Percentiles rank a stretch among this genome's conserved stretches.
Conservation (phyloP, 2,888 invertebrate genomes). For the Glaucopsyche alexis region DNA sequence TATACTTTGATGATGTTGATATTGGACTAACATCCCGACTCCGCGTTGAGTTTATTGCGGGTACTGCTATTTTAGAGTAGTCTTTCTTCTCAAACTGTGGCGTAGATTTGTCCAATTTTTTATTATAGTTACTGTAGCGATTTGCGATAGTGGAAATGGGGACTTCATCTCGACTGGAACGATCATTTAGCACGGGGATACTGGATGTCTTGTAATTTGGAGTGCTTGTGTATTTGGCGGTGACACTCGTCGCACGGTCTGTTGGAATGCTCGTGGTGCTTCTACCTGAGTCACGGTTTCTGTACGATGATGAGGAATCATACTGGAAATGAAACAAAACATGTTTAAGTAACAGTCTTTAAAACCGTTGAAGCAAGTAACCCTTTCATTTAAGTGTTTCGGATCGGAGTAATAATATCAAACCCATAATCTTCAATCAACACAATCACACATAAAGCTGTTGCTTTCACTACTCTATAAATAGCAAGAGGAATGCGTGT, state of each 20-base stretch:
- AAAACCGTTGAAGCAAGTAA: background rate
- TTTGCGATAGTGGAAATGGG: constrained; percentile 67
- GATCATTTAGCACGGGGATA: constrained; percentile 66
- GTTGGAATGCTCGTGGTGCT: constrained; percentile 48
- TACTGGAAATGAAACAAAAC: constrained; percentile 59
- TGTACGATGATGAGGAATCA: constrained; percentile 64
- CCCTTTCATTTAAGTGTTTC: constrained; percentile 23
- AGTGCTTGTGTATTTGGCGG: constrained; percentile 68
- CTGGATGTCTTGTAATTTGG: constrained; percentile 73
- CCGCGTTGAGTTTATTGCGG: constrained; percentile 55
- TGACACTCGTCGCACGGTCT: constrained; percentile 68
- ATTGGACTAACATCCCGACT: constrained; percentile 81
- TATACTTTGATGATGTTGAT: constrained; percentile 65
- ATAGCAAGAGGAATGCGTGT: constrained; percentile 63
- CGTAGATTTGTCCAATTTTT: constrained; percentile 48
- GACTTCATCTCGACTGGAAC: constrained; percentile 63
- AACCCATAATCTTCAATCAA: constrained; percentile 58
- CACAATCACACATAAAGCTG: constrained; percentile 57
- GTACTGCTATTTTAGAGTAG: constrained; percentile 70
- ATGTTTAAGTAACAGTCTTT: background rate
- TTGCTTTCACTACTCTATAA: constrained; percentile 64
- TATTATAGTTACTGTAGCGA: constrained; percentile 65
- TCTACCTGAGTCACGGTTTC: constrained; percentile 58
- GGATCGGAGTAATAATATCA: constrained; percentile 35
- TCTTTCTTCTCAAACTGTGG: constrained; percentile 69